These are phyloP conservation scores for Pasiphila rectangulata DNA, from an alignment of 2,888 invertebrate genomes.

Conservation along the genomic window DNA sequence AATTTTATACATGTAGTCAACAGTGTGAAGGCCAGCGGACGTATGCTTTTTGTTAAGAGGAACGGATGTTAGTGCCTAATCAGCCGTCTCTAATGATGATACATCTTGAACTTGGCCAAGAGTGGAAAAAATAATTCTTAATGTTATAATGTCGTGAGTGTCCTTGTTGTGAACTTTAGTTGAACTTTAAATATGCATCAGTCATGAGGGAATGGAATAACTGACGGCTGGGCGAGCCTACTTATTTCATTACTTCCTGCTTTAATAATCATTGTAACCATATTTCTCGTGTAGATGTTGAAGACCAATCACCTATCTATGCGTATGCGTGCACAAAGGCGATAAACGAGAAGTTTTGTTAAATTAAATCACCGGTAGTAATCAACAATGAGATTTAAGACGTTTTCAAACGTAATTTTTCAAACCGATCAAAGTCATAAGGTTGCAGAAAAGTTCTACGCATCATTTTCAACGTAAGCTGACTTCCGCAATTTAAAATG, in stretches of 20 bases:
- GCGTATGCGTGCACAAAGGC: neutral
- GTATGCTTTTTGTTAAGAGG: slow-evolving; percentile 57
- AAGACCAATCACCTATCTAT: neutral
- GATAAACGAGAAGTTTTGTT: neutral
- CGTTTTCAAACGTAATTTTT: no score
- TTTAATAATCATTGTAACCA: neutral
- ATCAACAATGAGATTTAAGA: no score
- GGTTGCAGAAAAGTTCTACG: no score
- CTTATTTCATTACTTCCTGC: slow-evolving; percentile 6
- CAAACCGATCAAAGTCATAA: no score
- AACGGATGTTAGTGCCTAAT: slow-evolving; percentile 56
- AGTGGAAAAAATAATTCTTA: slow-evolving; percentile 40
- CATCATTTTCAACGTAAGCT: no score
- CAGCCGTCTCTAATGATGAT: slow-evolving; percentile 45
- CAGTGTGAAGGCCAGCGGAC: slow-evolving; percentile 61
- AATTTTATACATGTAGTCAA: slow-evolving; percentile 33
- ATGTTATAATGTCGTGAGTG: slow-evolving; percentile 23
- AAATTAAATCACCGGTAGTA: no score
- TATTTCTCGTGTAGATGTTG: neutral
- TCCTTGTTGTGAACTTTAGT: slow-evolving; percentile 36
- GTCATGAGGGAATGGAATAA: slow-evolving; percentile 12
- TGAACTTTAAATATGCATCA: slow-evolving; percentile 25
- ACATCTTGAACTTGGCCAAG: slow-evolving; percentile 64
- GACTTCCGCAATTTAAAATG: no score
- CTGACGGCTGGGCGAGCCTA: slow-evolving; percentile 6